Percentiles rank a stretch among this genome's conserved stretches.
These are phyloP conservation scores for Eucidaris tribuloides DNA, from an alignment of 35 echinoderm and acorn worm genomes.

Conservation along the genomic window DNA sequence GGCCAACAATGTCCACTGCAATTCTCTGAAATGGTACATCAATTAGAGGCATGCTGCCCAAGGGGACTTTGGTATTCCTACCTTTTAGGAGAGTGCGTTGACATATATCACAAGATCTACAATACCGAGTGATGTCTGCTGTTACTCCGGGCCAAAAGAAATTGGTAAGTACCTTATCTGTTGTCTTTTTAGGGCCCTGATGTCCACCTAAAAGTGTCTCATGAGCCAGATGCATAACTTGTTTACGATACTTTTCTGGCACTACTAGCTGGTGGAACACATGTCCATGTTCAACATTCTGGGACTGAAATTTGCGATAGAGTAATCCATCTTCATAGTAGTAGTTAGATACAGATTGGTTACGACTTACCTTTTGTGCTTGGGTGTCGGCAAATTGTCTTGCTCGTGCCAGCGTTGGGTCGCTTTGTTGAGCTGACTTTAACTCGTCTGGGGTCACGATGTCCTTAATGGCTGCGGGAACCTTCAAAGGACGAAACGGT, in stretches of 20 bases:
- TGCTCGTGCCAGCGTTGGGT: not conserved
- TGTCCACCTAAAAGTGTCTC: constrained; percentile 45
- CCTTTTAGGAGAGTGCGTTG: constrained; percentile 32
- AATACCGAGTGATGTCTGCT: constrained; percentile 27
- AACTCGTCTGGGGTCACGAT: not conserved
- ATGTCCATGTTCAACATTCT: not conserved
- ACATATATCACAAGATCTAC: constrained; percentile 54
- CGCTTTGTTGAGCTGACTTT: not conserved
- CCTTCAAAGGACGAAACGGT: constrained; percentile 23
- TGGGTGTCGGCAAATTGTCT: not conserved
- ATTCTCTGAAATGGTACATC: constrained; percentile 42
- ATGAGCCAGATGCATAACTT: constrained; percentile 49
- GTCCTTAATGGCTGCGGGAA: not conserved
- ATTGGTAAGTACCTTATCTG: constrained; percentile 16
- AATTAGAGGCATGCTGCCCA: constrained; percentile 49
- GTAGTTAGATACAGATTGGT: not conserved
- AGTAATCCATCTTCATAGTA: not conserved
- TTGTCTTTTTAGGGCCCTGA: constrained; percentile 42
- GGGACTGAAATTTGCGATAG: constrained; percentile 29
- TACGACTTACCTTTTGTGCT: not conserved
- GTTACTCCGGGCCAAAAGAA: constrained; percentile 40
- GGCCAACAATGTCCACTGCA: constrained; percentile 34
- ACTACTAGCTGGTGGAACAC: constrained; percentile 30
- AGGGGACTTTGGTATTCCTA: constrained; percentile 26
- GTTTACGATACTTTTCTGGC: not conserved